These are phyloP conservation scores for Thrips palmi DNA, from an alignment of 1,140 invertebrate genomes.

Conservation along the genomic window DNA sequence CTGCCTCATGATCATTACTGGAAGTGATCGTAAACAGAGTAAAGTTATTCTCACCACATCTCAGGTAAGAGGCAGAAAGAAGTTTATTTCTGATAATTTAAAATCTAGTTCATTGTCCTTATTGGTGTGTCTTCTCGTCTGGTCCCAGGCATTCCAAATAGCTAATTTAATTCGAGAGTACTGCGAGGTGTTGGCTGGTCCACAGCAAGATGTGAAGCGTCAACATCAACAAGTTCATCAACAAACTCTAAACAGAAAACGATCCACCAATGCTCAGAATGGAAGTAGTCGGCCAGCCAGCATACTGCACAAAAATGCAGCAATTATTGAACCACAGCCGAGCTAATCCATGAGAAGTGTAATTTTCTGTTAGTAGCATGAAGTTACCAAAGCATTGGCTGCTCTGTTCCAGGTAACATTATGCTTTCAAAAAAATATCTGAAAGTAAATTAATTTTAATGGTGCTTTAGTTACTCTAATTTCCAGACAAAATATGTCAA, in stretches of 20 bases:
- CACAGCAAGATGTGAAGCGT: conserved; percentile 14
- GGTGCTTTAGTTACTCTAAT: too few relatives aligned
- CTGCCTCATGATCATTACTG: conserved; percentile 78
- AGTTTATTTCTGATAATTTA: neutral
- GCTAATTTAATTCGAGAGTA: conserved; percentile 85
- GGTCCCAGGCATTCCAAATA: conserved; percentile 73
- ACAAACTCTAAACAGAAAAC: too few relatives aligned
- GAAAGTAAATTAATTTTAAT: too few relatives aligned
- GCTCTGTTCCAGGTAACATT: too few relatives aligned
- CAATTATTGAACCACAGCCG: conserved; percentile 30
- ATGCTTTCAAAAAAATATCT: too few relatives aligned
- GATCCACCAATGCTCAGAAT: conserved; percentile 17
- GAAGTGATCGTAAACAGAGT: conserved; percentile 69
- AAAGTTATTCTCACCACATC: conserved; percentile 78
- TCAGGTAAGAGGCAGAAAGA: conserved; percentile 36
- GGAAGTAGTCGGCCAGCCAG: conserved; percentile 26
- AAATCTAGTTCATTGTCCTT: conserved; percentile 14
- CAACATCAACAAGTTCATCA: conserved; percentile 13
- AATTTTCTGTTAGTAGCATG: too few relatives aligned
- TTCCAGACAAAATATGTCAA: too few relatives aligned
- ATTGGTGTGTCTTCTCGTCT: conserved; percentile 9
- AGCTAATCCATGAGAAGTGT: too few relatives aligned
- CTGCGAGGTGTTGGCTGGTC: conserved; percentile 49
- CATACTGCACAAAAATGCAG: conserved; percentile 31
- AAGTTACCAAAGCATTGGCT: too few relatives aligned